Percentiles rank a stretch among this genome's conserved stretches.
Conservation (phyloP, 1,140 invertebrate genomes). For the Rhizoglyphus robini region DNA sequence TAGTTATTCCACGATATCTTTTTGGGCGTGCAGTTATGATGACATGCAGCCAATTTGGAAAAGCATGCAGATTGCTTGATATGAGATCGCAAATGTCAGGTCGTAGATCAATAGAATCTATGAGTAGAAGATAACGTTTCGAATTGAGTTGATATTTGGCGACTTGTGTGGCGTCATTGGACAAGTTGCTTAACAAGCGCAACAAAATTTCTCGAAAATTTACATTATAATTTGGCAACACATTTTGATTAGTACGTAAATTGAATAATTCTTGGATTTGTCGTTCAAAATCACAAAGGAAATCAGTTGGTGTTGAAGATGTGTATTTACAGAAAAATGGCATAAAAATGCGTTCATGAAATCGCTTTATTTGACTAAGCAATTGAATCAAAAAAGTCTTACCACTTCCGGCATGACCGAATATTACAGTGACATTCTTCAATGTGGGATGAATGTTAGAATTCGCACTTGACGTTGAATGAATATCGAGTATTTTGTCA, state of each 20-base stretch:
- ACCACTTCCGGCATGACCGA: constrained; percentile 77
- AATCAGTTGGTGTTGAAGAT: background rate
- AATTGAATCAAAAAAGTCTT: constrained; percentile 37
- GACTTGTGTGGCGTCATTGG: background rate
- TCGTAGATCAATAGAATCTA: constrained; percentile 28
- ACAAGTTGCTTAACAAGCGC: background rate
- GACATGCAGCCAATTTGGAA: constrained; percentile 80
- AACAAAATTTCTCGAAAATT: constrained; percentile 6
- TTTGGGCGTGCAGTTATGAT: constrained; percentile 69
- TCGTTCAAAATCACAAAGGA: background rate
- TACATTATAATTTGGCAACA: background rate
- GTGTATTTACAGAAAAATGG: constrained; percentile 6
- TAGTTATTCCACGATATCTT: constrained; percentile 59
- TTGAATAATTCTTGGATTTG: background rate
- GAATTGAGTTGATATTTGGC: background rate
- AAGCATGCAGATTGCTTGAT: constrained; percentile 74
- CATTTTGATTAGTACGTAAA: background rate
- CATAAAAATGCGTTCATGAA: constrained; percentile 1
- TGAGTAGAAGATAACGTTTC: constrained; percentile 14
- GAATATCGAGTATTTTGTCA: constrained; percentile 63
- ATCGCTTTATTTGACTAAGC: background rate
- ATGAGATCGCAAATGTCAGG: constrained; percentile 69
- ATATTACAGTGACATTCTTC: constrained; percentile 42
- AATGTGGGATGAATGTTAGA: constrained; percentile 9
- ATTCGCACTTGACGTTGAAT: background rate